Evolutionary conservation across 2,888 invertebrate genomes (phyloP).

Genomic region (Petrolisthes manimaculis): DNA sequence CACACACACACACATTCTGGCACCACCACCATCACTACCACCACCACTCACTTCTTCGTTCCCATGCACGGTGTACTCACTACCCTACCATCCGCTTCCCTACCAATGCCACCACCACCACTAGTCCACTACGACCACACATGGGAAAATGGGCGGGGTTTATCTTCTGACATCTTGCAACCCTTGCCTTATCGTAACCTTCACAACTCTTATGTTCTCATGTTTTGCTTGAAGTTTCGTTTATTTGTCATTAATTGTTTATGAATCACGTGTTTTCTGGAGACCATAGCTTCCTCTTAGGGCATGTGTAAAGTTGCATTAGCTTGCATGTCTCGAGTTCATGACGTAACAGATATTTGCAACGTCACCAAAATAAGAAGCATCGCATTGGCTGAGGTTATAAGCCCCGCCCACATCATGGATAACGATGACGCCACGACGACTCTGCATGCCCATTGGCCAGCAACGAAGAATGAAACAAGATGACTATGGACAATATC

Average conservation of each 20-base stretch:
- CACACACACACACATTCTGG: too few species aligned
- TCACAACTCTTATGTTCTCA: not conserved
- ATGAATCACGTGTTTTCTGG: not conserved
- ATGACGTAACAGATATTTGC: slow-evolving; percentile 10
- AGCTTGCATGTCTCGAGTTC: not conserved
- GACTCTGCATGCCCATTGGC: slow-evolving; percentile 35
- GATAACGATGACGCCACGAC: slow-evolving; percentile 31
- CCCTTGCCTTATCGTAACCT: not conserved
- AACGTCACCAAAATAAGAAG: too few species aligned
- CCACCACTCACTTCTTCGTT: too few species aligned
- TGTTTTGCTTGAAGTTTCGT: not conserved
- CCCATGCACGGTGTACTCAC: too few species aligned
- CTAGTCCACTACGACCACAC: too few species aligned
- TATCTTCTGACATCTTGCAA: not conserved
- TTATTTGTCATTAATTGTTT: not conserved
- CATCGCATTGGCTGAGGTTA: not conserved
- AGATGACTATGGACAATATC: slow-evolving; percentile 57
- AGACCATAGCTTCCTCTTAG: not conserved
- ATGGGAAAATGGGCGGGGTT: slow-evolving; percentile 29
- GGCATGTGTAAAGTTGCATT: not conserved
- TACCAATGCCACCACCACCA: too few species aligned
- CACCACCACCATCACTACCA: too few species aligned
- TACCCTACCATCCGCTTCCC: too few species aligned
- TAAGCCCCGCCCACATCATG: slow-evolving; percentile 35
- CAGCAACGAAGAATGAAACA: slow-evolving; percentile 51